Base-by-base conservation (phyloP, 2,113 vertebrate genomes). In the Pardalotus punctatus region DNA sequence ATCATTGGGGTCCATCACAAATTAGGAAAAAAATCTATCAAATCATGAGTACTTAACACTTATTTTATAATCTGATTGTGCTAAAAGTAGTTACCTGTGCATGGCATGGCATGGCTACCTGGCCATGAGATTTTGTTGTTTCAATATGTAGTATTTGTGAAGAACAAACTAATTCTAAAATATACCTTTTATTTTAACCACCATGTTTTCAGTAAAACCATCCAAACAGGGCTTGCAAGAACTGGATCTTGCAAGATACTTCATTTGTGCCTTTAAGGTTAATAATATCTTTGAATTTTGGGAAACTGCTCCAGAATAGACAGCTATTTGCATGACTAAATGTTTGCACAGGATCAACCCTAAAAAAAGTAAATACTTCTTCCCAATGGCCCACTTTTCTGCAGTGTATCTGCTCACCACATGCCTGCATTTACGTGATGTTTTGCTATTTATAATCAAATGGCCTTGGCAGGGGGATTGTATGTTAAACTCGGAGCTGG, bases 391-490 rank as follows among this genome's bases (percentile, higher is more conserved):
- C 92, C 60, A 64, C 83, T 97, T 96, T 92, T 90, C 88, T 91
- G 51, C 58, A 48, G 77, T 66, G 85, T 95, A 56, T 95, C 93
- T 96, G 91, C 89, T 96, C 45, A 11, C 84, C 94, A 96, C 90
- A 91, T 94, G 95, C 92, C 84, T 94, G 64, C 86, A 40, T 93
- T 96, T 97, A 94, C 10, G 47, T 88, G 94, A 84, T 94, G 58
- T 90, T 93, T 95, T 86, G 91, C 88, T 97, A 93, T 95, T 96
- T 97, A 92, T 95, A 96, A 91, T 86, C 89, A 91, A 88, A 93
- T 90, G 87, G 84, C 86, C 86, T 97, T 95, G 96, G 92, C 90
- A 94, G 78, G 57, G 78, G 85, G 85, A 94, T 74, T 14, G 84
- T 84, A 36, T 91, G 96, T 86, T 92, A 95, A 95, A 91, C 70